Base-by-base conservation (phyloP, 1,140 invertebrate genomes). In the Penaeus chinensis region DNA sequence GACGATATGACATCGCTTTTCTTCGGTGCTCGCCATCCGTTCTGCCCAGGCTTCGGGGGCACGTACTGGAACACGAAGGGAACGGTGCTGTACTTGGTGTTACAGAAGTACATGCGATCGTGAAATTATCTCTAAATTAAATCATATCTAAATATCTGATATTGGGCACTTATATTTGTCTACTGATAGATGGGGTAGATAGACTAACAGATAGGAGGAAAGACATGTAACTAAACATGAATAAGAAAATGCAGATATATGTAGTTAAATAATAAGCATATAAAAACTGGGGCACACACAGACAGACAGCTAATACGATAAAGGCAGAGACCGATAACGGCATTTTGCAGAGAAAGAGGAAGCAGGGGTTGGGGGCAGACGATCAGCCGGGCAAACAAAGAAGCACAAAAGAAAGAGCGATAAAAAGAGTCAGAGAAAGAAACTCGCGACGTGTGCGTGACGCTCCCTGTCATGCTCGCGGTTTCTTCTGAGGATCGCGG, bases 21-120 rank as follows among this genome's bases (percentile, higher is more conserved):
- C 88, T 89, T 89, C 16, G 89, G 89, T 27, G 90, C 88, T 24
- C 88, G 74, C 90, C 90, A 90, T 19, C 90, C 89, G 32, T 86
- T 87, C 84, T 90, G 87, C 47, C 89, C 81, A 79, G 91, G 69
- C 85, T 90, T 76, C 65, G 87, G 85, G 2, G 90, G 88, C 37
- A 89, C 82, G 81, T 88, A 89, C 74, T 89, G 90, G 88, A 90
- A 90, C 79, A 95, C 93, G 18, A 95, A 92, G 71, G 37, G 82
- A 10, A 19, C 60, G 32, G 20, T 60, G 54, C 16, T 69, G 4
- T 20, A 54, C 54, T 11, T 76, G 4, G 89, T 69, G 60, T 20
- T 76, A 78, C 1, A 20, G 32, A 27, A 65, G 54, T 24, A 78
- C 8, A 66, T 7, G 65, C 4, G 20, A 66, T 66, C 11, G 7